phyloP scores from a whole-genome alignment of 2,113 vertebrate genomes.

The Austrofundulus limnaeus region DNA sequence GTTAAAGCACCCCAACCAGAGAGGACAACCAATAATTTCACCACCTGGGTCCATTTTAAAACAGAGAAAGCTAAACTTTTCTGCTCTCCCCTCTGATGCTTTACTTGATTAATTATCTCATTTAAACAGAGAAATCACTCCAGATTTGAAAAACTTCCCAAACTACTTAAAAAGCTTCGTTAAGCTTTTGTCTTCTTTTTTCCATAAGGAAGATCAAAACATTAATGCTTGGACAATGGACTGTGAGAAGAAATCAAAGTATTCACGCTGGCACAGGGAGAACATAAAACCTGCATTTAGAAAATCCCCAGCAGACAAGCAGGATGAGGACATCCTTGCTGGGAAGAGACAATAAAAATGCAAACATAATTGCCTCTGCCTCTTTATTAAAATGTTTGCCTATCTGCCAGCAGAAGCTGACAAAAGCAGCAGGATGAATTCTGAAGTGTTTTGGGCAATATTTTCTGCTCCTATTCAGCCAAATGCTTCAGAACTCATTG shows the following conservation, averaged over 20 bases:
- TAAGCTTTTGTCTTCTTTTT: neutral
- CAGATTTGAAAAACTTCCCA: too few species aligned
- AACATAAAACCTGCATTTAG: neutral
- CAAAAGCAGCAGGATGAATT: too few species aligned
- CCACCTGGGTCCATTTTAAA: neutral
- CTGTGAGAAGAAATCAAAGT: neutral
- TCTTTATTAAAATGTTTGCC: neutral
- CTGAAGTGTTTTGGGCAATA: too few species aligned
- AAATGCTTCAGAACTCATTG: too few species aligned
- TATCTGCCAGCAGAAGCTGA: neutral
- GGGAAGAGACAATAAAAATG: neutral
- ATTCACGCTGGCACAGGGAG: too few species aligned
- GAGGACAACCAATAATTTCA: constrained; percentile 5
- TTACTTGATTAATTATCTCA: too few species aligned
- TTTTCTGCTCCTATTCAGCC: too few species aligned
- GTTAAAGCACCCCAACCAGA: constrained; percentile 5
- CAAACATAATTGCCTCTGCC: neutral
- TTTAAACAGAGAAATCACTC: too few species aligned
- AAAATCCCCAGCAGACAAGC: neutral
- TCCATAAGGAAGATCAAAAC: neutral
- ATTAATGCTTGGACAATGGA: neutral
- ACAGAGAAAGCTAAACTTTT: neutral
- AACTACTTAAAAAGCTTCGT: too few species aligned
- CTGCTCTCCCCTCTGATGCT: neutral
- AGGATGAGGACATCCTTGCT: neutral